Evolutionary conservation across 2,113 vertebrate genomes (phyloP), one percentile per base, ranked within the genome.

Genomic region (Urocitellus parryii): DNA sequence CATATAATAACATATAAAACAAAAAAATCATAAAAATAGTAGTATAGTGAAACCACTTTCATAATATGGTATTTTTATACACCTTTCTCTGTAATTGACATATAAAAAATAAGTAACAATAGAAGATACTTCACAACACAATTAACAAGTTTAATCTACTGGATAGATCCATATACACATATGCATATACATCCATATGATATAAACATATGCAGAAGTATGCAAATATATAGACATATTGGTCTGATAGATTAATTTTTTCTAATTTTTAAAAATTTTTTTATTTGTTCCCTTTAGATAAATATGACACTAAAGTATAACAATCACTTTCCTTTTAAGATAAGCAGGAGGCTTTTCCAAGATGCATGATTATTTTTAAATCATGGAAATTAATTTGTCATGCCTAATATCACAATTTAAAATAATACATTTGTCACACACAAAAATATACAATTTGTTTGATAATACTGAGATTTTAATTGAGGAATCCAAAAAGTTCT

Each of bases 271-370:
- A 6, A 58, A 22, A 24, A 20, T 8, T 8, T 8, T 24, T 24
- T 51, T 51, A 56, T 20, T 56, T 56, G 17, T 56, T 20, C 18
- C 18, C 56, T 56, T 22, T 56, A 56, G 18, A 56, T 56, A 56
- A 18, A 56, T 17, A 56, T 17, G 53, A 56, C 56, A 56, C 18
- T 18, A 20, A 18, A 56, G 56, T 56, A 56, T 56, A 56, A 56
- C 56, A 78, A 29, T 79, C 37, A 94, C 91, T 96, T 96, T 70
- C 79, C 45, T 72, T 79, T 73, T 58, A 72, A 90, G 58, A 89
- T 37, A 88, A 82, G 16, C 16, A 85, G 11, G 24, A 77, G 6
- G 72, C 22, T 87, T n/a, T 87, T 56, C 37, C 53, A 73, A 56
- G 70, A n/a, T 3, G 14, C 7, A 37, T 32, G 65, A 65, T 29